Percentiles rank a stretch among this genome's conserved stretches.
These are phyloP conservation scores for Myotis yumanensis DNA, from an alignment of 2,113 vertebrate genomes.

Conservation along the genomic window DNA sequence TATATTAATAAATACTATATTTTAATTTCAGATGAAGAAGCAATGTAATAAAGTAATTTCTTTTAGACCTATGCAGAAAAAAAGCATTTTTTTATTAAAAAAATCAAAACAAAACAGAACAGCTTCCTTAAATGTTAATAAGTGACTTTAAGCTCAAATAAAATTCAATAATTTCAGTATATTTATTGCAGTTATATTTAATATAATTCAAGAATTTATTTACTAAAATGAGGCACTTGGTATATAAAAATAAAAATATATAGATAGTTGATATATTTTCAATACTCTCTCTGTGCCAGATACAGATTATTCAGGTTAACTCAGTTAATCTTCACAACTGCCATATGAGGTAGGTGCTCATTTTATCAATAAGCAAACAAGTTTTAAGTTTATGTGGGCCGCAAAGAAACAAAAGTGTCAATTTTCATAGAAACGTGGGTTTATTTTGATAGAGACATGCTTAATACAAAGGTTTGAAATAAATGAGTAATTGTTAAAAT, in stretches of 20 bases:
- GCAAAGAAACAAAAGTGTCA: no score
- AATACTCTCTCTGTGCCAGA: background rate
- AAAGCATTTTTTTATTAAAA: background rate
- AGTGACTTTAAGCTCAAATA: background rate
- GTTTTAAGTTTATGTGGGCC: no score
- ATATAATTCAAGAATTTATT: background rate
- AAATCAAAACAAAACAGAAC: background rate
- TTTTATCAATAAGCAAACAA: background rate
- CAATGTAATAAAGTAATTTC: background rate
- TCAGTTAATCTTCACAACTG: background rate
- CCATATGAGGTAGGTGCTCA: background rate
- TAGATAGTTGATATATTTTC: background rate
- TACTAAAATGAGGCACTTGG: background rate
- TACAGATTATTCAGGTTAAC: background rate
- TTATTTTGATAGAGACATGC: no score
- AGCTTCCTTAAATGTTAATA: background rate
- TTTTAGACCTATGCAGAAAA: background rate
- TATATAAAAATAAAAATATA: slow-evolving; percentile 1
- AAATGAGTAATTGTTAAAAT: no score
- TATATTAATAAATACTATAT: background rate
- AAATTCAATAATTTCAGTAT: background rate
- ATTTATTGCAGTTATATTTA: background rate
- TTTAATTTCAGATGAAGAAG: background rate
- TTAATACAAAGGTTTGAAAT: no score
- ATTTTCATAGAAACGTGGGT: no score